Evolutionary conservation across 1,140 invertebrate genomes (phyloP).

Genomic region (Lordiphosa stackelbergi): DNA sequence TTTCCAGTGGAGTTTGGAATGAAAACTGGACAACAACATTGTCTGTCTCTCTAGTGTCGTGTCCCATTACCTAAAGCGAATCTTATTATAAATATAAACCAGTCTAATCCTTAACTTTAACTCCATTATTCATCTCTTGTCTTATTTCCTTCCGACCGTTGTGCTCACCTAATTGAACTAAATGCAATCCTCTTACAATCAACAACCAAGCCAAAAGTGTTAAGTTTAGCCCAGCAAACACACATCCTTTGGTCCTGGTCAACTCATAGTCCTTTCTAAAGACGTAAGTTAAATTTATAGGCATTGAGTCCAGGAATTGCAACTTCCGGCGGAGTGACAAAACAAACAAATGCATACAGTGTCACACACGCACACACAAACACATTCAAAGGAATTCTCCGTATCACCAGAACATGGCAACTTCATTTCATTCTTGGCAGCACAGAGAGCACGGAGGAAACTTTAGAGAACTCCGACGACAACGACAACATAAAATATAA

Average conservation of each 20-base stretch:
- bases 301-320: constrained; percentile 67
- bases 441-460: constrained; percentile 36
- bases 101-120: too few relatives aligned
- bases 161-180: constrained; percentile 42
- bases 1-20: too few relatives aligned
- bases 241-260: constrained; percentile 9
- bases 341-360: constrained; percentile 20
- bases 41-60: too few relatives aligned
- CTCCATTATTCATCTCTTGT: too few relatives aligned
- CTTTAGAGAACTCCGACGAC: constrained; percentile 60
- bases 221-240: constrained; percentile 20
- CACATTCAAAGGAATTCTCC: constrained; percentile 24
- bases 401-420: constrained; percentile 41
- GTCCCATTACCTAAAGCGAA: too few relatives aligned
- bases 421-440: constrained; percentile 49
- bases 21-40: too few relatives aligned
- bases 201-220: constrained; percentile 27
- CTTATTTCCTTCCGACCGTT: constrained; percentile 23
- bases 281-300: constrained; percentile 71
- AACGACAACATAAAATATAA: constrained; percentile 72
- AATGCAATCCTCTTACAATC: constrained; percentile 31
- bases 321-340: constrained; percentile 54
- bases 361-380: constrained; percentile 14
- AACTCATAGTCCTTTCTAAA: constrained; percentile 45
- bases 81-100: too few relatives aligned